phyloP scores from a whole-genome alignment of 2,113 vertebrate genomes.

The Strix uralensis region DNA sequence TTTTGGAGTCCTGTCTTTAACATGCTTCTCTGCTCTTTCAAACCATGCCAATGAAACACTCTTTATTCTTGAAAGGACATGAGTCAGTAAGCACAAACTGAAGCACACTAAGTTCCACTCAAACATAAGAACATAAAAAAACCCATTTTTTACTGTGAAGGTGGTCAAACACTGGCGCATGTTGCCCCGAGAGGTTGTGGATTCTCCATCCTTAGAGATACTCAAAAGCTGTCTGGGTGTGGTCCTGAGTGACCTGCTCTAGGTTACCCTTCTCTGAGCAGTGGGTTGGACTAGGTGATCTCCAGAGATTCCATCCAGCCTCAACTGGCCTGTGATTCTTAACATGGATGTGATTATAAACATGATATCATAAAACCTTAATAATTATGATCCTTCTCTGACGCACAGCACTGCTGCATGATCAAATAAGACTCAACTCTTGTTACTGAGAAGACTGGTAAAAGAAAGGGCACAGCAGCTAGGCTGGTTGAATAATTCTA shows the following conservation, averaged over 20 bases:
- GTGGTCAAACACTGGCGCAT: background rate
- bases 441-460: background rate
- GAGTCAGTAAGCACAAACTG: background rate
- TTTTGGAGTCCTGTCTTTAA: background rate
- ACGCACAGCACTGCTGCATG: background rate
- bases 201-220: background rate
- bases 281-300: background rate
- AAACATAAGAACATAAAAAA: background rate
- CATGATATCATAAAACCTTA: background rate
- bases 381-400: background rate
- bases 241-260: background rate
- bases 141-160: background rate
- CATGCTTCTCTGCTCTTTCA: background rate
- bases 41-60: background rate
- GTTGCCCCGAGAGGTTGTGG: background rate
- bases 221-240: background rate
- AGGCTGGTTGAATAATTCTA: background rate
- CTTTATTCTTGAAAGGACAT: background rate
- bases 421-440: background rate
- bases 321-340: background rate
- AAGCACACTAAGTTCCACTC: background rate
- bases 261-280: background rate
- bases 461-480: background rate
- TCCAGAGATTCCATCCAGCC: background rate
- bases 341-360: background rate